Conservation (phyloP, 2,888 invertebrate species). For the Dendrolimus houi region DNA sequence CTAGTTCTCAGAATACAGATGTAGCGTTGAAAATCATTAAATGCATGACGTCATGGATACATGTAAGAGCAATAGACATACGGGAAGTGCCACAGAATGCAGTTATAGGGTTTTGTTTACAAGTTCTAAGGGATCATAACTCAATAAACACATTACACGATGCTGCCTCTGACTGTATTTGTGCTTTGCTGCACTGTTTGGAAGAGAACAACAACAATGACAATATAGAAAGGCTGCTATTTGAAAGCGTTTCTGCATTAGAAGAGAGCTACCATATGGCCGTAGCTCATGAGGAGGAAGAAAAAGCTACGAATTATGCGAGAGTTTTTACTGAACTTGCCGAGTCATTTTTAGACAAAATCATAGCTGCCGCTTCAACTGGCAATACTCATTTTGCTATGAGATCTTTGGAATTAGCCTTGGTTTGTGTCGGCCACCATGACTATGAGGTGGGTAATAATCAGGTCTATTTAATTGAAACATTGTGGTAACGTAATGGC, state of each 20-base stretch:
- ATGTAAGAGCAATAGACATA: conserved; percentile 87
- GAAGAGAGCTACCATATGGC: conserved; percentile 93
- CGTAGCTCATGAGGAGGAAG: conserved; percentile 94
- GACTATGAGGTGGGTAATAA: conserved; percentile 83
- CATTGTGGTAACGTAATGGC: too few relatives aligned
- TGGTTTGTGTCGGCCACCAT: conserved; percentile 96
- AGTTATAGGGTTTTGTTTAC: conserved; percentile 84
- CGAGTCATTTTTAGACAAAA: conserved; percentile 91
- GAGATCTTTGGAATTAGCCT: conserved; percentile 90
- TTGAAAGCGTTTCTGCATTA: conserved; percentile 86
- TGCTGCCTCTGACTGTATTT: conserved; percentile 93
- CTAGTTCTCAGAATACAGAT: conserved; percentile 80
- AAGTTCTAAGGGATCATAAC: conserved; percentile 79
- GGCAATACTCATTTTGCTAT: conserved; percentile 84
- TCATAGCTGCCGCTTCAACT: conserved; percentile 80
- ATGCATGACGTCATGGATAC: conserved; percentile 95
- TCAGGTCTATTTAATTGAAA: too few relatives aligned
- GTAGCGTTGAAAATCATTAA: conserved; percentile 85
- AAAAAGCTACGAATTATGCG: conserved; percentile 95
- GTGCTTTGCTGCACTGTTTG: conserved; percentile 88
- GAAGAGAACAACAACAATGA: conserved; percentile 85
- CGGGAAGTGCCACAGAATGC: conserved; percentile 83
- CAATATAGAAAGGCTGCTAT: conserved; percentile 86
- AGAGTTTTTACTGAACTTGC: conserved; percentile 96
- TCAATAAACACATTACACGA: conserved; percentile 85